Conservation (phyloP, 2,888 invertebrate genomes). For the Acholoe squamosa region DNA sequence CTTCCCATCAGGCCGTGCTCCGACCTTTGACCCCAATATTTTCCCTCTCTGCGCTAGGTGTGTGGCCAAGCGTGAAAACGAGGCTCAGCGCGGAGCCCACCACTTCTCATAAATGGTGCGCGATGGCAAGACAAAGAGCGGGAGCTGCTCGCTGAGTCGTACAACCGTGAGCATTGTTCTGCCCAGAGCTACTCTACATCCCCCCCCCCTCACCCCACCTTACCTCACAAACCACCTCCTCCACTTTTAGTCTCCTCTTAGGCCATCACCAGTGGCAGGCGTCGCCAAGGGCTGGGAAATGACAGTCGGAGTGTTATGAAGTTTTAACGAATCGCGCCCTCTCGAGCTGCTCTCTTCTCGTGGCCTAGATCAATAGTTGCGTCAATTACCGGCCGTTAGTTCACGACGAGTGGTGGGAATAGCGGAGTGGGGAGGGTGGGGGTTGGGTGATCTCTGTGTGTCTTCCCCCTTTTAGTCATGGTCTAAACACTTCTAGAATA, state of each 20-base stretch:
- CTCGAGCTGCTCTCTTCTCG: slow-evolving; percentile 1
- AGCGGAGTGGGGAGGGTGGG: too few species aligned
- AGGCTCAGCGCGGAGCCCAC: not conserved
- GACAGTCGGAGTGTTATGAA: slow-evolving; percentile 39
- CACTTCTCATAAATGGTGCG: slow-evolving; percentile 47
- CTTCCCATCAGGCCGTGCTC: slow-evolving; percentile 50
- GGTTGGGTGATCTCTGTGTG: too few species aligned
- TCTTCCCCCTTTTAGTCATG: too few species aligned
- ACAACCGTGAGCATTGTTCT: slow-evolving; percentile 39
- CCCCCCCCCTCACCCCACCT: not conserved
- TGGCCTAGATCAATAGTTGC: not conserved
- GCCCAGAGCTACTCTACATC: not conserved
- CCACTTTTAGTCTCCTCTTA: not conserved
- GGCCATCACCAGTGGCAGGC: not conserved
- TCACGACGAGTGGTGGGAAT: not conserved
- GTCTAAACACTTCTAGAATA: too few species aligned
- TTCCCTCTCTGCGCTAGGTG: slow-evolving; percentile 11
- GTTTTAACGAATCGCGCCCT: slow-evolving; percentile 45
- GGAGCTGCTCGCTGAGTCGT: not conserved
- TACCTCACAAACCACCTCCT: not conserved
- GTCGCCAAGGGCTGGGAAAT: not conserved
- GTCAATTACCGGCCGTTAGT: slow-evolving; percentile 20
- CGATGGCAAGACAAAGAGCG: slow-evolving; percentile 60
- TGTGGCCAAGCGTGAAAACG: slow-evolving; percentile 54
- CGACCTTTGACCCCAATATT: slow-evolving; percentile 60